A percentile compares a stretch with the other conserved stretches of the same genome.
Conservation (phyloP, 2,113 vertebrate genomes). For the Naja naja region DNA sequence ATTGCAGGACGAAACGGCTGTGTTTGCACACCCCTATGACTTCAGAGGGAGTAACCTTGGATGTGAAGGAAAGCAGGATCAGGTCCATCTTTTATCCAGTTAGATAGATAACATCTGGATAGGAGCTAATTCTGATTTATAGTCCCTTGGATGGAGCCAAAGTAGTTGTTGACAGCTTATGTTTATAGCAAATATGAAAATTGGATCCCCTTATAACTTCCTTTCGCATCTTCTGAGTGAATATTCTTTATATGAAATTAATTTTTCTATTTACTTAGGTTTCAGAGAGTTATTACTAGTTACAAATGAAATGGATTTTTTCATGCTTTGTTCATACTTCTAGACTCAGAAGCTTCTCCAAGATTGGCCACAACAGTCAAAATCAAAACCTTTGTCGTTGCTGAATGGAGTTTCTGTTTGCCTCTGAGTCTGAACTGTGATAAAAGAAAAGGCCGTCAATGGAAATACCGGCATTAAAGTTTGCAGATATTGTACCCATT, state of each 20-base stretch:
- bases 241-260: background rate
- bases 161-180: conserved; percentile 28
- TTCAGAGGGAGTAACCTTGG: background rate
- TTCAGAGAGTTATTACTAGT: background rate
- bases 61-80: background rate
- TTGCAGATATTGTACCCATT: conserved; percentile 40
- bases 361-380: background rate
- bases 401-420: background rate
- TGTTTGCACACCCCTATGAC: background rate
- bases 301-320: background rate
- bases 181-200: background rate
- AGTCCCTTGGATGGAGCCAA: conserved; percentile 31
- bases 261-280: background rate
- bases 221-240: conserved; percentile 7
- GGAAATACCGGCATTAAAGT: background rate
- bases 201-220: background rate
- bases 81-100: conserved; percentile 15
- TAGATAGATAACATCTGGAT: conserved; percentile 58
- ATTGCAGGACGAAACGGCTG: background rate
- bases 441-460: conserved; percentile 6
- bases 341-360: background rate
- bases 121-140: conserved; percentile 19
- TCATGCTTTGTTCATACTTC: conserved; percentile 2
- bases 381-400: background rate
- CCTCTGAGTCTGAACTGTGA: background rate